phyloP scores from a whole-genome alignment of 2,113 vertebrate species.

The Gadus macrocephalus region DNA sequence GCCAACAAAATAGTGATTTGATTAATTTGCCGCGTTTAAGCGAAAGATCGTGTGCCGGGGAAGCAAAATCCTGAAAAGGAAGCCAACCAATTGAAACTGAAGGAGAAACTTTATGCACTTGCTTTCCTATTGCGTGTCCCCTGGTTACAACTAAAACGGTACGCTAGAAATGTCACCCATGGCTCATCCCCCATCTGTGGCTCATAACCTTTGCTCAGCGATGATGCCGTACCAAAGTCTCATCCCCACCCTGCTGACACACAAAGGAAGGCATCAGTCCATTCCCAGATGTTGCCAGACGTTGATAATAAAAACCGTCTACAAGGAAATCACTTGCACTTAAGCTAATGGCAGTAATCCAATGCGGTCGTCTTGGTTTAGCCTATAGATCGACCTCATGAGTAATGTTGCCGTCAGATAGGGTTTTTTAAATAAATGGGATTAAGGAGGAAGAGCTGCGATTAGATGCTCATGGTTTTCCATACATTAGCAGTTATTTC shows the following conservation, averaged over 20 bases:
- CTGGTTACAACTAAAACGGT: background rate
- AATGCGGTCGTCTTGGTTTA: conserved; percentile 18
- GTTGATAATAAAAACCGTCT: conserved; percentile 38
- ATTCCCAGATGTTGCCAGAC: conserved; percentile 24
- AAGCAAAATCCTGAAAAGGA: no score
- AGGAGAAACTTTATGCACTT: background rate
- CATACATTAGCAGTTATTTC: conserved; percentile 37
- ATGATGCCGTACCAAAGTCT: conserved; percentile 10
- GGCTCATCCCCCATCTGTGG: conserved; percentile 19
- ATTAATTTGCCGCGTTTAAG: no score
- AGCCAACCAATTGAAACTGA: background rate
- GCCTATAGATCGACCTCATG: conserved; percentile 29
- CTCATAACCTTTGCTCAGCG: conserved; percentile 27
- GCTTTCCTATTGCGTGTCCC: background rate
- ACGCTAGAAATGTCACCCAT: conserved; percentile 11
- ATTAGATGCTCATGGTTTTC: conserved; percentile 36
- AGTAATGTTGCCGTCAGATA: conserved; percentile 23
- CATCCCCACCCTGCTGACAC: conserved; percentile 22
- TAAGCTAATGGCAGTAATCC: conserved; percentile 50
- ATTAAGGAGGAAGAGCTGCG: conserved; percentile 29
- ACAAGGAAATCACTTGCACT: conserved; percentile 52
- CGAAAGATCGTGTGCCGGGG: no score
- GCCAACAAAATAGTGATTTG: no score
- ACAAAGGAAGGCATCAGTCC: conserved; percentile 12
- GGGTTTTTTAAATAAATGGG: conserved; percentile 33